Evolutionary conservation across 2,888 invertebrate species (phyloP), one percentile per base, ranked within the genome.

Genomic region (Machimus rusticus): DNA sequence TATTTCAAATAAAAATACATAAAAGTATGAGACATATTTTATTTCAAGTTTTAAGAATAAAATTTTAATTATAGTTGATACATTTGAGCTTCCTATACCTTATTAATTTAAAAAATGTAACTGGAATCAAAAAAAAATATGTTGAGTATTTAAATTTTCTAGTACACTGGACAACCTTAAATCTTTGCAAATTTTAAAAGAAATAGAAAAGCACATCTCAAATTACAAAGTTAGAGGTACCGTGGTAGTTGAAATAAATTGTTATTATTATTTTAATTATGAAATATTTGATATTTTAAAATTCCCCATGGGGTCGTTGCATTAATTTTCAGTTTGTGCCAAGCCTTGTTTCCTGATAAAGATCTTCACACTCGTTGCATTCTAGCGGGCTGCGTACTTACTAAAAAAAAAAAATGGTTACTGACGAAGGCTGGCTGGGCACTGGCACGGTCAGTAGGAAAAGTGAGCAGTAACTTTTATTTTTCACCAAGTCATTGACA

Each of bases 1-100:
- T 90, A 90, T 90, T 90, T 89, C 89, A 90, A 90, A 90, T 90
- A 89, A 89, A 90, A 90, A 89, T 89, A 90, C 89, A 89, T 89
- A 89, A 90, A 89, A 89, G 88, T 88, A 89, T 78, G 78, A 19
- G 12, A 0, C 8, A 23, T 28, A 12, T 66, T 66, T 66, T 66
- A 66, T 19, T 66, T n/a, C 3, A 8, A 19, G 16, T 6, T n/a
- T 46, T 46, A 34, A 34, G 34, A 1, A 28, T 34, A 34, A 31
- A 31, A 6, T 6, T 34, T 34, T 0, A 34, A 34, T 34, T 34
- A 6, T 34, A 6, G 2, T 34, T 34, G 34, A 34, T 0, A 6
- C 4, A 34, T 6, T 6, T 34, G 6, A 6, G 2, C 0, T 34
- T 34, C 34, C 6, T 4, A 34, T 6, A 34, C 6, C 6, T 34